These are phyloP conservation scores for Knipowitschia caucasica DNA, from an alignment of 2,797 vertebrate species.

Conservation along the genomic window DNA sequence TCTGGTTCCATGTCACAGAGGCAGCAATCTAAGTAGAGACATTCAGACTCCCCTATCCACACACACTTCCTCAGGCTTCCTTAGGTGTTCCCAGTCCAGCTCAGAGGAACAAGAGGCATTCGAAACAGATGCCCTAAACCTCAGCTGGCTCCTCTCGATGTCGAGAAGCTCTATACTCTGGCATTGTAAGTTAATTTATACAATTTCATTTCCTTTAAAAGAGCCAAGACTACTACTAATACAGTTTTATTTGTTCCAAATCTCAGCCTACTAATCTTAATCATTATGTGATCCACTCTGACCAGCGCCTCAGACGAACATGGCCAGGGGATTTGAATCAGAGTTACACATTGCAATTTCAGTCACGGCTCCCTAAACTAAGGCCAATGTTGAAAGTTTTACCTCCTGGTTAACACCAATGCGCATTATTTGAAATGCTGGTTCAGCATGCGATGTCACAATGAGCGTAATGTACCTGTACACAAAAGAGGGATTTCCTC, in stretches of 20 bases:
- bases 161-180: no score
- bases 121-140: no score
- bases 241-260: not conserved
- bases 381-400: constrained; percentile 63
- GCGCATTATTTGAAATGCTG: constrained; percentile 29
- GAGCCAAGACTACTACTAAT: no score
- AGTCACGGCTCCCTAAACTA: constrained; percentile 77
- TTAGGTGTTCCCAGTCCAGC: no score
- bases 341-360: constrained; percentile 98
- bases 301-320: constrained; percentile 66
- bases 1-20: no score
- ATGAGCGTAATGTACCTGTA: constrained; percentile 50
- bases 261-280: constrained; percentile 58
- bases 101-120: no score
- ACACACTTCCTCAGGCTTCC: no score
- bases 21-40: no score
- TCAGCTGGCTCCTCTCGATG: no score
- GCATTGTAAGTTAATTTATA: no score
- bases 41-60: no score
- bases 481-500: constrained; percentile 59
- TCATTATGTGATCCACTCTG: constrained; percentile 91
- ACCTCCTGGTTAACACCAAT: constrained; percentile 25
- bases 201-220: no score
- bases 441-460: constrained; percentile 17
- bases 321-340: constrained; percentile 81